Base-by-base conservation (phyloP, 1,140 invertebrate species). In the Oryctes rhinoceros region DNA sequence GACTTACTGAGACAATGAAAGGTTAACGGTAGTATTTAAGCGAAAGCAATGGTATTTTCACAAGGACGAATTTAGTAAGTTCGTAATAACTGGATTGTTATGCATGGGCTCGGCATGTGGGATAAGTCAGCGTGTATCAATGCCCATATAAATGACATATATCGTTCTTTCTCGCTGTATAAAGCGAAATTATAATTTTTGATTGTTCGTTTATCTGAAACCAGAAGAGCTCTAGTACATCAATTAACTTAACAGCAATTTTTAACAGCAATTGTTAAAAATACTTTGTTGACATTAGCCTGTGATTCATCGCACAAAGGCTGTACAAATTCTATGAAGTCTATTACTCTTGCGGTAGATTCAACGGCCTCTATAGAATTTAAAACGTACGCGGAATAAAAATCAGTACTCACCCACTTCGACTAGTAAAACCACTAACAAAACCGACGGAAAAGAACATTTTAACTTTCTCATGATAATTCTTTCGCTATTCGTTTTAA, bases 391-490 rank as follows among this genome's bases (percentile, higher is more conserved):
- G 18, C 53, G 18, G 18, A n/a, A 59, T 18, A 59, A 6, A 59
- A 15, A 59, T 6, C 1, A 35, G 11, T 9, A 71, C 65, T 71
- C 10, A 71, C 65, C 65, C 11, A 71, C 24, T 71, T 35, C 65
- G 6, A 71, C 4, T 71, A 71, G 13, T 35, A 24, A 35, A 71
- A 71, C 35, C 24, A 24, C 65, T 35, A 71, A 11, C 11, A 71
- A 35, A 30, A 71, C 1, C 35, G 24, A 71, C 10, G 20, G 18
- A 71, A 71, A 71, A 71, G 65, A 11, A 30, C 65, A 35, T 44
- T 44, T 44, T 35, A 71, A 71, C 65, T 71, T 30, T 30, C 35
- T 71, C 65, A 71, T 71, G 65, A 71, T 71, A 71, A 71, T 71
- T 71, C 7, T 24, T 71, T 71, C 35, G 24, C 13, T 71, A 71